Base-by-base conservation (phyloP, 1,140 invertebrate species). In the Steinernema feltiae region DNA sequence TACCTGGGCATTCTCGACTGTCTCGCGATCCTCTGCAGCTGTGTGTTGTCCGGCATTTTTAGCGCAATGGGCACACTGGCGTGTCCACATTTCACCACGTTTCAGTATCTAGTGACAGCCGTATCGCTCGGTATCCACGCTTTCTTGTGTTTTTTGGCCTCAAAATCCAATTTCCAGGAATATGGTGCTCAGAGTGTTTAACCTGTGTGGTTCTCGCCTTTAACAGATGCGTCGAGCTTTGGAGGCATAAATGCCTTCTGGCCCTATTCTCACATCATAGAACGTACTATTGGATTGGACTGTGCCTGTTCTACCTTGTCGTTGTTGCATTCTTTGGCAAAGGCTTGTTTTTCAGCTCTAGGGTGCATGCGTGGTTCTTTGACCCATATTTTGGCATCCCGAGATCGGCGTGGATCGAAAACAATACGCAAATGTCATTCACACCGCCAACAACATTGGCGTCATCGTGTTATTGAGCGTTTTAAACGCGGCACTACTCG, bases 1-100 rank as follows among this genome's bases (percentile, higher is more conserved):
- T 75, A 29, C 18, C 74, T 75, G 18, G 74, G 74, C 18, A 46
- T 75, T 21, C 63, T 75, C 24, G 74, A 75, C 31, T 70, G 69
- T 30, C 32, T 32, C 3, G 35, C 69, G 18, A 70, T 75, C n/a
- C 7, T 71, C 15, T 30, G 31, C 18, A 75, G 70, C 48, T 75
- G 69, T 3, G 21, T 75, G 2, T 31, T 48, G 0, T 32, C 74
- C 29, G 74, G 74, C 0, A 29, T 41, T 17, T 32, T 75, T 2
- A 32, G 32, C 27, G 3, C 35, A 18, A 1, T 30, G 1, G 74
- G 74, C 46, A 35, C 32, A 17, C 32, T 70, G 7, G 35, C 70
- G 1, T 75, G 74, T 48, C 70, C 74, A 3, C 46, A 75, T 70
- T 48, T 17, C 53, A 12, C 63, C 7, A 12, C n/a, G 1, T 70